A percentile compares a stretch with the other conserved stretches of the same genome.
Evolutionary conservation across 2,888 invertebrate species (phyloP).

Genomic region (Ernsta delagoae): DNA sequence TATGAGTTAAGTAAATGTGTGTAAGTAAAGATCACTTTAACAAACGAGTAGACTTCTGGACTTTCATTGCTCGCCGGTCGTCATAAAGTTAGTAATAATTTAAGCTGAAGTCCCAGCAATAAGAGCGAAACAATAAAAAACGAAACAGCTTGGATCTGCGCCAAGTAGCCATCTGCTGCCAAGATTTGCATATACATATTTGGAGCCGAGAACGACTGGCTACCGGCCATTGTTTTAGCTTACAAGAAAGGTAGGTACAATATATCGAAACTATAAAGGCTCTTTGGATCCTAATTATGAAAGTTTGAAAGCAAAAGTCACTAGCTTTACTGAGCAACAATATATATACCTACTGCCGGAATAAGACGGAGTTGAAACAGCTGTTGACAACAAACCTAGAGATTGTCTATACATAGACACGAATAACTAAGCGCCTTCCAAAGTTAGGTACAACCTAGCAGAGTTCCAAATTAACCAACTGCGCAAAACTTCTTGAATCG

Average conservation of each 20-base stretch:
- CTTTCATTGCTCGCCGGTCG: too few species aligned
- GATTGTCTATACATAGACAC: too few species aligned
- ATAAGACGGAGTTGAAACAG: background rate
- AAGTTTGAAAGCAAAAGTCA: too few species aligned
- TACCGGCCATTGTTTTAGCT: conserved; percentile 3
- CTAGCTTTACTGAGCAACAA: too few species aligned
- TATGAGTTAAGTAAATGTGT: too few species aligned
- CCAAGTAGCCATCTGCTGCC: conserved; percentile 20
- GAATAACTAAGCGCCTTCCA: background rate
- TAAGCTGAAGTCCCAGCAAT: background rate
- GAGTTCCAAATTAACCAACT: background rate
- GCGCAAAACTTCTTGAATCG: background rate
- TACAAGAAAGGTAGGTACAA: too few species aligned
- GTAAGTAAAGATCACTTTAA: too few species aligned
- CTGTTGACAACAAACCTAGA: background rate
- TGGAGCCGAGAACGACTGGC: background rate
- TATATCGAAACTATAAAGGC: too few species aligned
- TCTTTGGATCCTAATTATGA: too few species aligned
- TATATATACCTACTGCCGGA: too few species aligned
- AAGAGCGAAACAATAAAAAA: conserved; percentile 8
- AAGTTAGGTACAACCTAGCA: background rate
- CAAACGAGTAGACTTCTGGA: too few species aligned
- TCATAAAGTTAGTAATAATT: background rate
- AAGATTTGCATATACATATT: conserved; percentile 11
- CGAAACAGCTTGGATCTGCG: background rate